A percentile compares a stretch with the other conserved stretches of the same genome.
phyloP scores from a whole-genome alignment of 2,888 invertebrate species.

The Metellina segmentata region DNA sequence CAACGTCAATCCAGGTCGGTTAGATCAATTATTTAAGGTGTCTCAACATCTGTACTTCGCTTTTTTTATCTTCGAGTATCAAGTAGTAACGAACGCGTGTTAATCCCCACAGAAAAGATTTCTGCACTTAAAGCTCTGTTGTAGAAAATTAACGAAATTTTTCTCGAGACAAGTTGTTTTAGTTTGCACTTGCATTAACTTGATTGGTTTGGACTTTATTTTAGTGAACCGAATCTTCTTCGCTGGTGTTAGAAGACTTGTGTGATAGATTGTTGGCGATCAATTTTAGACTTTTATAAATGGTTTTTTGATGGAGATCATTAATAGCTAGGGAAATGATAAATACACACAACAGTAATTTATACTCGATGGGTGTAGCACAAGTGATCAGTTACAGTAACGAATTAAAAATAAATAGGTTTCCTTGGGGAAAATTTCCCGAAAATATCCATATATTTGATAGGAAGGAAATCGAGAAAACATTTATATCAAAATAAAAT shows the following conservation, averaged over 20 bases:
- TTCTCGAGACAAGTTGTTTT: constrained; percentile 24
- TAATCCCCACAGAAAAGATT: constrained; percentile 34
- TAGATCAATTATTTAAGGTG: constrained; percentile 49
- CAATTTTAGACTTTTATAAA: neutral
- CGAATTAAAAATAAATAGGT: too few relatives aligned
- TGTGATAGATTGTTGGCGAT: neutral
- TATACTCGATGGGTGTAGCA: too few relatives aligned
- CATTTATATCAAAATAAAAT: too few relatives aligned
- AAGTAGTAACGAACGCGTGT: constrained; percentile 18
- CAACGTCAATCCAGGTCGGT: constrained; percentile 39
- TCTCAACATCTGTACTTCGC: constrained; percentile 24
- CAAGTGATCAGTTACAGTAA: too few relatives aligned
- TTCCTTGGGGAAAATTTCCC: too few relatives aligned
- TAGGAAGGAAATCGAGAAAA: too few relatives aligned
- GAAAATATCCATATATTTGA: too few relatives aligned
- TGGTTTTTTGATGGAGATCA: neutral
- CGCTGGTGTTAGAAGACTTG: neutral
- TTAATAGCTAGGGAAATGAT: too few relatives aligned
- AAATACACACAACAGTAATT: too few relatives aligned
- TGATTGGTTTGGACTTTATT: neutral
- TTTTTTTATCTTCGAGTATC: neutral
- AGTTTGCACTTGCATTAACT: neutral
- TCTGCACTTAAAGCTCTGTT: neutral
- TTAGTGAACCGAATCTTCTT: neutral
- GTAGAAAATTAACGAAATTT: constrained; percentile 4